Evolutionary conservation across 2,888 invertebrate species (phyloP).

Genomic region (Melanophora roralis): DNA sequence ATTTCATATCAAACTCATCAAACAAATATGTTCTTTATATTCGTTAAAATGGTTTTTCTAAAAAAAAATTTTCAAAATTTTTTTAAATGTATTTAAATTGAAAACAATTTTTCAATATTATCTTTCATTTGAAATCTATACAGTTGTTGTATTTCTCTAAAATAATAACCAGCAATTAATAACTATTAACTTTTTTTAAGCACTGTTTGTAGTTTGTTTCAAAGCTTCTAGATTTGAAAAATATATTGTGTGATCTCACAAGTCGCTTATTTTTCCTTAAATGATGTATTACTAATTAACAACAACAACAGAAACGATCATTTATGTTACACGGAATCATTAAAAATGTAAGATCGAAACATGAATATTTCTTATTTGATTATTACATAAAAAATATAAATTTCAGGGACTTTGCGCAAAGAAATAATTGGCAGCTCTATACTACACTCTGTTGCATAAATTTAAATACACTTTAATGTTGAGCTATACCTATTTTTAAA

Average conservation of each 20-base stretch:
- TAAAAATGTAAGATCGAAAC: conserved; percentile 16
- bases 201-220: background rate
- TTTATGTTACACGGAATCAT: conserved; percentile 40
- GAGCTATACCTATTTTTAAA: too few species aligned
- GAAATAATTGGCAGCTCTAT: background rate
- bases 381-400: background rate
- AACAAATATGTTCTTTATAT: background rate
- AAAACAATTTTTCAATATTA: conserved; percentile 18
- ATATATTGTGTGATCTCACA: conserved; percentile 37
- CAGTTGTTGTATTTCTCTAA: background rate
- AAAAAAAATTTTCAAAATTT: background rate
- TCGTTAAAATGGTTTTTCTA: background rate
- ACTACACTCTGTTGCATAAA: too few species aligned
- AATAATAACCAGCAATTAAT: conserved; percentile 36
- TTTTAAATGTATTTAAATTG: background rate
- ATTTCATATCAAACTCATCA: too few species aligned
- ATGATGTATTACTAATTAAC: conserved; percentile 19
- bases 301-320: background rate
- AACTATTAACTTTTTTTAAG: background rate
- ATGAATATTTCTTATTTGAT: background rate
- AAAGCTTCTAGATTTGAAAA: background rate
- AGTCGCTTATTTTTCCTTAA: conserved; percentile 38
- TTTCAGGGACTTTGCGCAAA: background rate
- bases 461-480: too few species aligned
- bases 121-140: conserved; percentile 44